Percentiles rank a stretch among this genome's conserved stretches.
Evolutionary conservation across 2,888 invertebrate species (phyloP).

Genomic region (Amphipoea lucens): DNA sequence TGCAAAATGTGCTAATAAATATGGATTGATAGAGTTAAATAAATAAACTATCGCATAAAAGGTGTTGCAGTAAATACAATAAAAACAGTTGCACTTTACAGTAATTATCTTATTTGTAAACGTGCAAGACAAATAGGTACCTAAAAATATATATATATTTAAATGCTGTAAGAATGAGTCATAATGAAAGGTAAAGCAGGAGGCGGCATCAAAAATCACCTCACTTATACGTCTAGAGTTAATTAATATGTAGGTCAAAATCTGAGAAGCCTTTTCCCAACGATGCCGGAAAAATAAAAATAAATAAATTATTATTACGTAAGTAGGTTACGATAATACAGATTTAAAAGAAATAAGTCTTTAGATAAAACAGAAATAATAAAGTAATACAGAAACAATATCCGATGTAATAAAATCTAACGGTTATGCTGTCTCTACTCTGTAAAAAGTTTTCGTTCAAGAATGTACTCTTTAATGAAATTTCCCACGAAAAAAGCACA

Average conservation of each 20-base stretch:
- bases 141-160: background rate
- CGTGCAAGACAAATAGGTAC: background rate
- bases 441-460: slow-evolving; percentile 47
- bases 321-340: background rate
- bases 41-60: too few species aligned
- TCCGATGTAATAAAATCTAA: slow-evolving; percentile 26
- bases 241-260: background rate
- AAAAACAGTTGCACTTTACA: too few species aligned
- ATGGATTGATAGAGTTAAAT: background rate
- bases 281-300: too few species aligned
- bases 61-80: too few species aligned
- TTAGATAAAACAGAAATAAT: slow-evolving; percentile 26
- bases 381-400: slow-evolving; percentile 25
- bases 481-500: slow-evolving; percentile 45
- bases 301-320: background rate
- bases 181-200: background rate
- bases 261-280: too few species aligned
- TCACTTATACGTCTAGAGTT: background rate
- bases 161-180: background rate
- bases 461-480: slow-evolving; percentile 58
- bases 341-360: background rate
- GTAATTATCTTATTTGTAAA: background rate
- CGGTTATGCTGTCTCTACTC: background rate
- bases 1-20: background rate
- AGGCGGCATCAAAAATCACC: background rate